Evolutionary conservation across 1,140 invertebrate genomes (phyloP), one percentile per base, ranked within the genome.

Genomic region (Anoplolepis gracilipes): DNA sequence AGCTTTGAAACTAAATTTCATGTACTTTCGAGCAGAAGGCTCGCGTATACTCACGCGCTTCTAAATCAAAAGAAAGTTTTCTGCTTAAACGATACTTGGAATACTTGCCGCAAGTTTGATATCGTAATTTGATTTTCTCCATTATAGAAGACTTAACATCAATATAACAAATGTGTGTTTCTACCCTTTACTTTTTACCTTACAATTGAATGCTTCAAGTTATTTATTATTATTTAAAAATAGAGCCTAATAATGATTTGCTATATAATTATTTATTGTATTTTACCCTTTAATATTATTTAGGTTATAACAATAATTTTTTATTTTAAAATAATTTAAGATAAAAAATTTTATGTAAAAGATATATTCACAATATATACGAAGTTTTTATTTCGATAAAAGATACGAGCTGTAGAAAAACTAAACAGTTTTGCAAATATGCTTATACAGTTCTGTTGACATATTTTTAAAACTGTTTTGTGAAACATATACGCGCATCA

Each of bases 1-100:
- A 81, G 33, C 36, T 42, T 57, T 22, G 25, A 59, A 82, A 82
- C 25, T 79, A 55, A 57, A 79, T 79, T 59, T 13, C 78, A 11
- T 57, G 36, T 42, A 39, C 33, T 42, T n/a, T 57, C 13, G 25
- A 59, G 19, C 25, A 59, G 22, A 59, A 5, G 1, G n/a, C 7
- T 6, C 19, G 19, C 16, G 7, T n/a, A 19, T 16, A 65, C 16
- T 69, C 7, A 8, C 16, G 28, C 6, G 13, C 19, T 61, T 46
- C 0, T 19, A 33, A 30, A 33, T 1, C 5, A 7, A 42, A 59
- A 42, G 11, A 59, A 25, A 72, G 22, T 11, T 5, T 69, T 19
- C 8, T 1, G 2, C 1, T 65, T 3, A 28, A 77, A n/a, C 13
- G 25, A 42, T 28, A 57, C 30, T 57, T 61, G 25, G 13, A 42